These are phyloP conservation scores for Drosophila koepferae DNA, from an alignment of 2,888 invertebrate species.

Conservation along the genomic window DNA sequence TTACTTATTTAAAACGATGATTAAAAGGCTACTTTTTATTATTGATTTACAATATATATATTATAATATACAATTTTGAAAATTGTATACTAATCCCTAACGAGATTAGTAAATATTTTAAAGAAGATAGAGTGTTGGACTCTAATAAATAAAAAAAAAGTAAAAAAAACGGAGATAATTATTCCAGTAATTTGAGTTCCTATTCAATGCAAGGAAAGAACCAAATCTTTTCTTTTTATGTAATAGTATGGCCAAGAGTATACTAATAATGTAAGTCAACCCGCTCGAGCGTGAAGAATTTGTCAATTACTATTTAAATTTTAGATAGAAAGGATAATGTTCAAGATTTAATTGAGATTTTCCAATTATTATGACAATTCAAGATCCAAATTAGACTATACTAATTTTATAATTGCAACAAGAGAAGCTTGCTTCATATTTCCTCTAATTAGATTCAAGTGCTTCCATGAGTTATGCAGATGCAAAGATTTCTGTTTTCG, in stretches of 20 bases:
- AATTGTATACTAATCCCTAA: too few relatives aligned
- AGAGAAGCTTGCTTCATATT: background rate
- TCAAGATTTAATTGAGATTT: background rate
- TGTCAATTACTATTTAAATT: background rate
- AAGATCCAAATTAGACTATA: background rate
- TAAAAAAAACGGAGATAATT: too few relatives aligned
- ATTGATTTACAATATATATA: too few relatives aligned
- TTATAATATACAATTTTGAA: too few relatives aligned
- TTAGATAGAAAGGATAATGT: background rate
- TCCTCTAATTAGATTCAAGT: background rate
- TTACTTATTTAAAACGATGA: too few relatives aligned
- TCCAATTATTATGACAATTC: background rate
- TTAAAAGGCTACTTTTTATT: too few relatives aligned
- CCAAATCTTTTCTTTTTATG: background rate
- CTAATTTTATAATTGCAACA: background rate
- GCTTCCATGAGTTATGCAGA: background rate
- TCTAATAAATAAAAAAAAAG: too few relatives aligned
- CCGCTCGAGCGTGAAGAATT: background rate
- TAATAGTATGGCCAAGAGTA: background rate
- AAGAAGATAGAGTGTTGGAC: too few relatives aligned
- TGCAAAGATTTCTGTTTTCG: conserved; percentile 21
- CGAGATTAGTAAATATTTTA: too few relatives aligned
- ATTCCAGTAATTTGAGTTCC: too few relatives aligned
- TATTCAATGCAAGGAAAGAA: too few relatives aligned
- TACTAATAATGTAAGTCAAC: background rate